Evolutionary conservation across 2,113 vertebrate genomes (phyloP), one percentile per base, ranked within the genome.

Genomic region (Mobula hypostoma): DNA sequence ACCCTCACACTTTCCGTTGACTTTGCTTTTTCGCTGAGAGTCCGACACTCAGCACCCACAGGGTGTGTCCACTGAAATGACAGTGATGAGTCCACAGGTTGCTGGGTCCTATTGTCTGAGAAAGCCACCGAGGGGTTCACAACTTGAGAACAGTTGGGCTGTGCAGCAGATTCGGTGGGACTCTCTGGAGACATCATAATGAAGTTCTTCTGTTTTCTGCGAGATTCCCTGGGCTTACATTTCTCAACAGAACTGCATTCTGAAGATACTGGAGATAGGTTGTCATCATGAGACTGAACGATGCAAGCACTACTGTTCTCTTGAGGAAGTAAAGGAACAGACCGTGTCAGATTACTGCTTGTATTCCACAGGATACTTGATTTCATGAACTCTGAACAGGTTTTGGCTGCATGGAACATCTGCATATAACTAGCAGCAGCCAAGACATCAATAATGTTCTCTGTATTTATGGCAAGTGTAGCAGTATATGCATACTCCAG

Each of bases 371-470:
- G 96, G 95, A 99, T 99, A 95, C 99, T 99, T 80, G 99, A 99
- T 95, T 99, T 99, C 99, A 99, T 99, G 96, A 99, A 99, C 76
- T 99, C 99, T 0, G 99, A 99, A 96, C 99, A 99, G 0, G 99
- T 99, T 95, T 98, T 99, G 1, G 99, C 99, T 94, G 99, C 99
- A 0, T 98, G 97, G 94, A 99, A 99, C 99, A 99, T 99, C 95
- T 99, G 99, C 98, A 99, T 99, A 95, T 99, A 99, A 95, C 99
- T 99, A 72, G 99, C 99, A 0, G 99, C 99, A 0, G 99, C 99
- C 94, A 99, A 95, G 48, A 99, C 99, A 2, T 99, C 99, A 3
- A 99, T 99, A 94, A 99, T 99, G 94, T 99, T 99, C 95, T 99
- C 99, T 0, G 98, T 99, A 95, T 98, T 99, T 94, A 99, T 99